Evolutionary conservation across 2,888 invertebrate genomes (phyloP), one percentile per base, ranked within the genome.

Genomic region (Ferrisia virgata): DNA sequence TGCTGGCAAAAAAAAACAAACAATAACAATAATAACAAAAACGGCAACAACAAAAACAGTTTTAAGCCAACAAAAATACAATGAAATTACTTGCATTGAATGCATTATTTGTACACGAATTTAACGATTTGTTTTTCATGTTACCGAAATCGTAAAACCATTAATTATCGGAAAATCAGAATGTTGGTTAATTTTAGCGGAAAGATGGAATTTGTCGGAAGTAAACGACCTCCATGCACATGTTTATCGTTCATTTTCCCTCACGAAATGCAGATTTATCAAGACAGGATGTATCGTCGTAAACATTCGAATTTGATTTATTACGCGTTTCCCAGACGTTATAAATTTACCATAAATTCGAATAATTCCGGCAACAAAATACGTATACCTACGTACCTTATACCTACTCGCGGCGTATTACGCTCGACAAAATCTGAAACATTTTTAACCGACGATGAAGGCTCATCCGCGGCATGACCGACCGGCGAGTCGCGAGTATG

Each of bases 221-320:
- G 9, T 9, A 53, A 22, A 22, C 22, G 53, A 47, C 8, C 8
- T 4, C 18, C 47, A 47, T 47, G 3, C 22, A 36, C 53, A 53
- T 11, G 6, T 53, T 22, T 1, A 11, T 31, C 69, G 31, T 69
- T 28, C 31, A 33, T 69, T 31, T 69, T 69, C 31, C 31, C 69
- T 15, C 69, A 69, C 69, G 69, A 31, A 69, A 69, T n/a, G 28
- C 53, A 53, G 53, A 22, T 53, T 53, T 22, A 53, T 53, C 53
- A 53, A 69, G n/a, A 31, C 31, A 33, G 31, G 69, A 31, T n/a
- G 69, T 33, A 69, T 33, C 31, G 69, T 69, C 69, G 69, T 69
- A 69, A 69, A 69, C 69, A 33, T 15, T 69, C 31, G 69, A 69
- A 69, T 31, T 69, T 28, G 69, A 69, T 69, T 69, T 69, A 69